These are phyloP conservation scores for Athalia circularis DNA, from an alignment of 2,888 invertebrate genomes.

Conservation along the genomic window DNA sequence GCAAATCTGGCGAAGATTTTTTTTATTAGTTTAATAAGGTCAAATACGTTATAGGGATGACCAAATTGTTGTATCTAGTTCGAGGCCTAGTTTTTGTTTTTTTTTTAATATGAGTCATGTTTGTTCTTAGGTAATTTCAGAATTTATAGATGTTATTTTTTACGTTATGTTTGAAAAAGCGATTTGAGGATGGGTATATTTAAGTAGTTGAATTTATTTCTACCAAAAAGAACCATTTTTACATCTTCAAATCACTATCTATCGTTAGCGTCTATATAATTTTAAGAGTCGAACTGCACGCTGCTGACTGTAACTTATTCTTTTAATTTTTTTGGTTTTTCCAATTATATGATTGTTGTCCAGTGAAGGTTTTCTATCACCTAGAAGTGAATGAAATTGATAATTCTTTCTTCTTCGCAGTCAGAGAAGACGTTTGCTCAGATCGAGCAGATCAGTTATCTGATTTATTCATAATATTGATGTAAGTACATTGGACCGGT, in stretches of 20 bases:
- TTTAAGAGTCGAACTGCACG: too few species aligned
- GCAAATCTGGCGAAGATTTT: neutral
- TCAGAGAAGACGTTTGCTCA: too few species aligned
- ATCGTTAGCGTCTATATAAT: too few species aligned
- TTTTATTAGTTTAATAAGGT: too few species aligned
- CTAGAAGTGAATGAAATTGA: too few species aligned
- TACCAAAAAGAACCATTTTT: neutral
- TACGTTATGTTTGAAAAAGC: neutral
- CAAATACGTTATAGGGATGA: neutral
- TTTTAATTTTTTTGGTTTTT: too few species aligned
- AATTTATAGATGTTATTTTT: neutral
- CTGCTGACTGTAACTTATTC: too few species aligned
- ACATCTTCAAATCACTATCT: slow-evolving; percentile 10
- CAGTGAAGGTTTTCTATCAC: too few species aligned
- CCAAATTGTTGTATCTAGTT: neutral
- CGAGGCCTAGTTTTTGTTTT: neutral
- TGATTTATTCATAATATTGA: slow-evolving; percentile 22
- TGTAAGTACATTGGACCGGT: too few species aligned
- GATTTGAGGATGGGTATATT: neutral
- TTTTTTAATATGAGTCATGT: neutral
- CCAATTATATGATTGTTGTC: too few species aligned
- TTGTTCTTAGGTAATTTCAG: neutral
- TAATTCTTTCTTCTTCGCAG: too few species aligned
- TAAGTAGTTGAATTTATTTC: neutral
- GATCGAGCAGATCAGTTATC: slow-evolving; percentile 2